Evolutionary conservation across 2,797 vertebrate genomes (phyloP).

Genomic region (Acanthurus leucopareius): DNA sequence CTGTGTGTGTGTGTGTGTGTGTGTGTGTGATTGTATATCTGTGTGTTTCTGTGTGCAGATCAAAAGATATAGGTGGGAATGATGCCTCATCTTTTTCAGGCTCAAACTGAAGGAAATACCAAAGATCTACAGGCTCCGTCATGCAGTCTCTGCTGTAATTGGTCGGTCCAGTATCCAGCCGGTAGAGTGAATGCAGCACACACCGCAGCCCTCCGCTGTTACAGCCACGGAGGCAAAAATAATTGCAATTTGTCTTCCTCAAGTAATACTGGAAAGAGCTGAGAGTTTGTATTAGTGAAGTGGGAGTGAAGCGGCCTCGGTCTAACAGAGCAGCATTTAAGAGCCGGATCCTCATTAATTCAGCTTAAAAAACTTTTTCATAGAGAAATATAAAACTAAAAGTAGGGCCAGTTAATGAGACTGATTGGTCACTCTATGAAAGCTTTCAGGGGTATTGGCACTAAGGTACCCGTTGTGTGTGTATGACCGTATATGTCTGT

Average conservation of each 20-base stretch:
- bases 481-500: not conserved
- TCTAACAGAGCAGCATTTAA: not conserved
- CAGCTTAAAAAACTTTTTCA: not conserved
- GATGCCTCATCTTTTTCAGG: not conserved
- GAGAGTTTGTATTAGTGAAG: not conserved
- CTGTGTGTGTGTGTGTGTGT: not conserved
- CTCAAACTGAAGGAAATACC: conserved; percentile 3
- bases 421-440: conserved; percentile 8
- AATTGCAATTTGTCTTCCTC: conserved; percentile 27
- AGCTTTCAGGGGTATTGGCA: conserved; percentile 15
- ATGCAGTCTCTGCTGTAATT: conserved; percentile 19
- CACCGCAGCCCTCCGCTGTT: not conserved
- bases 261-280: not conserved
- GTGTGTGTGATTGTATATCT: not conserved
- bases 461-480: conserved; percentile 6
- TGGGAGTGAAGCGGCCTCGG: conserved; percentile 8
- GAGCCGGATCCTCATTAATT: not conserved
- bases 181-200: not conserved
- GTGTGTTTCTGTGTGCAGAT: not conserved
- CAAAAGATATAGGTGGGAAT: conserved; percentile 13
- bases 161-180: conserved; percentile 15
- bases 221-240: not conserved
- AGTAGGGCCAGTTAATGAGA: conserved; percentile 9
- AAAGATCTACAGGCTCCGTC: conserved; percentile 7
- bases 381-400: not conserved